These are phyloP conservation scores for Squalus acanthias DNA, from an alignment of 2,797 vertebrate species.

Conservation along the genomic window DNA sequence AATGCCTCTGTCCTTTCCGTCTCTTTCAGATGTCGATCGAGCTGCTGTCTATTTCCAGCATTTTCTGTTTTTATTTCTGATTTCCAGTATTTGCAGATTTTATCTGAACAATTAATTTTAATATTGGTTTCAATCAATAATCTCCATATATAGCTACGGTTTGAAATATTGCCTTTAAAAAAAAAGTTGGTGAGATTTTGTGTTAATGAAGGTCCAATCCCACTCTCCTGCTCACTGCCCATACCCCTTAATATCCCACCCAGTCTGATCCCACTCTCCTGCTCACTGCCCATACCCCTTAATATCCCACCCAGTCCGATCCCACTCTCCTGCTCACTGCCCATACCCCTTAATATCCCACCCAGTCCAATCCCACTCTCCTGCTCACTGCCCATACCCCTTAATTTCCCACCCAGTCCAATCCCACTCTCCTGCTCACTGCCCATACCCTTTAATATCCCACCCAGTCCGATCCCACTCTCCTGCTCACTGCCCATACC, in stretches of 20 bases:
- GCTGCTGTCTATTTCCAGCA: background rate
- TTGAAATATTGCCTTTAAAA: background rate
- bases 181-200: background rate
- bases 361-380: background rate
- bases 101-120: slow-evolving; percentile 1
- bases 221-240: background rate
- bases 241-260: background rate
- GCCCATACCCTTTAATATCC: no score
- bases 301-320: background rate
- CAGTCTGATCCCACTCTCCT: background rate
- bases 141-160: background rate
- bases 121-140: background rate
- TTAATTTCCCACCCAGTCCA: background rate
- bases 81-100: slow-evolving; percentile 18
- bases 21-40: background rate
- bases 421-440: background rate
- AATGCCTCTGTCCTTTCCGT: background rate
- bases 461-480: background rate
- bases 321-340: background rate
- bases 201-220: background rate
- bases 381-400: background rate
- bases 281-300: background rate
- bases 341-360: background rate
- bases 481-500: no score
- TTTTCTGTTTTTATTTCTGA: background rate